A percentile compares a stretch with the other conserved stretches of the same genome.
Conservation (phyloP, 2,888 invertebrate species). For the Hypomecis punctinalis region DNA sequence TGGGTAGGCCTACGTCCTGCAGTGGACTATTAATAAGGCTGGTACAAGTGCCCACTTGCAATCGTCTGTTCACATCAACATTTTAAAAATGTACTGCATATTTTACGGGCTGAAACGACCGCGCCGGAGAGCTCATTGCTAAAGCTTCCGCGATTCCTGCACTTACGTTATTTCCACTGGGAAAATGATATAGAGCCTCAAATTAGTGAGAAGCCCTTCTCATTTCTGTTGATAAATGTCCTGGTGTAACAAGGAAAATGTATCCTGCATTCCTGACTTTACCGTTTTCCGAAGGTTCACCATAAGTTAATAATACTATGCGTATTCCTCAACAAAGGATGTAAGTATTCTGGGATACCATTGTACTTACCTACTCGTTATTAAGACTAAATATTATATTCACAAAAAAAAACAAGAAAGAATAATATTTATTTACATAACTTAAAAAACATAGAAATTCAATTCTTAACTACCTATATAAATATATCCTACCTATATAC, state of each 20-base stretch:
- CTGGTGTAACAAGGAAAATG: conserved; percentile 3
- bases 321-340: no score
- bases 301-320: no score
- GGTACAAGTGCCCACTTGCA: not conserved
- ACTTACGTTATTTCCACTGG: conserved; percentile 55
- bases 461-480: no score
- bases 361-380: no score
- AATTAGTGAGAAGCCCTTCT: conserved; percentile 33
- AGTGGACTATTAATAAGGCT: no score
- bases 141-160: conserved; percentile 46
- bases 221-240: conserved; percentile 19
- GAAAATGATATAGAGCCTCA: conserved; percentile 43
- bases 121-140: conserved; percentile 38
- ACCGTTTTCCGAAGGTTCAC: not conserved
- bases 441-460: no score
- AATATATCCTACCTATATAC: no score
- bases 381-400: no score
- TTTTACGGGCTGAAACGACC: conserved; percentile 33
- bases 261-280: not conserved
- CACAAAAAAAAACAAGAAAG: no score
- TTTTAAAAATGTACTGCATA: conserved; percentile 32
- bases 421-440: no score
- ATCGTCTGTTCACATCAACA: conserved; percentile 5
- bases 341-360: no score
- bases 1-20: no score